Evolutionary conservation across 2,113 vertebrate genomes (phyloP).

Genomic region (Cochlearius cochlearius): DNA sequence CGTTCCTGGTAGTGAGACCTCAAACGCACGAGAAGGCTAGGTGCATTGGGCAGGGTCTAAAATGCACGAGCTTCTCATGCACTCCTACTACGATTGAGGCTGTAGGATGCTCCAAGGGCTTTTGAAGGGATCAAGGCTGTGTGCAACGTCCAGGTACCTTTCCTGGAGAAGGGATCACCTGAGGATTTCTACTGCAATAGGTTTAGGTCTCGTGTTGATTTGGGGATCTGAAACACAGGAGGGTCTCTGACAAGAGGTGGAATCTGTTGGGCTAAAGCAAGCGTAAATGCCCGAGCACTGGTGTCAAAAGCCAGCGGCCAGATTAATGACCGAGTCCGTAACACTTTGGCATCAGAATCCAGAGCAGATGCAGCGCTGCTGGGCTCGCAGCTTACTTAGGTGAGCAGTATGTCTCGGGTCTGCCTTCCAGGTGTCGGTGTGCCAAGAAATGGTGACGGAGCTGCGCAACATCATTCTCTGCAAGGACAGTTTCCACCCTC

Average conservation of each 20-base stretch:
- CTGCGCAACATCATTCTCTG: constrained; percentile 93
- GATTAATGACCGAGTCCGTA: rapidly evolving
- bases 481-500: constrained; percentile 88
- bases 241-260: neutral
- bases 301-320: neutral
- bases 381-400: neutral
- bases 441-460: constrained; percentile 95
- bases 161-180: neutral
- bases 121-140: neutral
- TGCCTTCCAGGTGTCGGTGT: constrained; percentile 87
- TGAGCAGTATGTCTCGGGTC: neutral
- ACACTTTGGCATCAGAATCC: neutral
- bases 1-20: neutral
- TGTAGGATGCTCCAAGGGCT: neutral
- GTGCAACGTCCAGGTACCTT: neutral
- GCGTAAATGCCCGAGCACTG: rapidly evolving
- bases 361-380: neutral
- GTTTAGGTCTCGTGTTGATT: neutral
- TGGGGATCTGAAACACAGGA: neutral
- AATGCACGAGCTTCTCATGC: rapidly evolving
- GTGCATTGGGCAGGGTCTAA: neutral
- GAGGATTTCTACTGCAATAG: neutral
- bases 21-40: neutral
- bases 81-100: rapidly evolving
- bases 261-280: neutral